A percentile compares a stretch with the other conserved stretches of the same genome.
Conservation (phyloP, 2,888 invertebrate species). For the Laspeyria flexula region DNA sequence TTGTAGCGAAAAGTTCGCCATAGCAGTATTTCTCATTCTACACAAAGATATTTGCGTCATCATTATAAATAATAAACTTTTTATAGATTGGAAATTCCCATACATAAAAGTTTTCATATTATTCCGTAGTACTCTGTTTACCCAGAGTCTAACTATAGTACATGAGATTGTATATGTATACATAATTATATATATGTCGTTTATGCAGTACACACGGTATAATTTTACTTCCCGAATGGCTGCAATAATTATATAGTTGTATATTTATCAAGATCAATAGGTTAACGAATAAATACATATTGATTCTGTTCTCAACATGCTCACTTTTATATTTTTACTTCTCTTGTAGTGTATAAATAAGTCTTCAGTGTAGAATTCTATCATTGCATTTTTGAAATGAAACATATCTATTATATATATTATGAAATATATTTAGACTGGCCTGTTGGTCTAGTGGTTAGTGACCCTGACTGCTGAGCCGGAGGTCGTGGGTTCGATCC, state of each 20-base stretch:
- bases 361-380: too few relatives aligned
- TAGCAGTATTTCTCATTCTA: not conserved
- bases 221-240: slow-evolving; percentile 62
- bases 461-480: too few relatives aligned
- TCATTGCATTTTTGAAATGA: too few relatives aligned
- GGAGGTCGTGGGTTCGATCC: too few relatives aligned
- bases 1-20: not conserved
- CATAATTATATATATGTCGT: slow-evolving; percentile 47
- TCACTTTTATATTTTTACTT: too few relatives aligned
- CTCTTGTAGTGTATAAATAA: too few relatives aligned
- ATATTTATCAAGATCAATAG: slow-evolving; percentile 57
- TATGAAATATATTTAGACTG: too few relatives aligned
- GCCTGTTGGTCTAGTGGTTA: too few relatives aligned
- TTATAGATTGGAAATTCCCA: slow-evolving; percentile 2
- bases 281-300: slow-evolving; percentile 57
- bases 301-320: too few relatives aligned
- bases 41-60: not conserved
- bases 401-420: too few relatives aligned
- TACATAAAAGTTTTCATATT: not conserved
- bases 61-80: not conserved
- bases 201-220: slow-evolving; percentile 46
- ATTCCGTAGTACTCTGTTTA: too few relatives aligned
- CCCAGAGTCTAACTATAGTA: not conserved
- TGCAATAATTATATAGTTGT: slow-evolving; percentile 48
- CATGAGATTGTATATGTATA: slow-evolving; percentile 28